These are phyloP conservation scores for Drosophila pseudoananassae DNA, from an alignment of 1,140 invertebrate genomes.

Conservation along the genomic window DNA sequence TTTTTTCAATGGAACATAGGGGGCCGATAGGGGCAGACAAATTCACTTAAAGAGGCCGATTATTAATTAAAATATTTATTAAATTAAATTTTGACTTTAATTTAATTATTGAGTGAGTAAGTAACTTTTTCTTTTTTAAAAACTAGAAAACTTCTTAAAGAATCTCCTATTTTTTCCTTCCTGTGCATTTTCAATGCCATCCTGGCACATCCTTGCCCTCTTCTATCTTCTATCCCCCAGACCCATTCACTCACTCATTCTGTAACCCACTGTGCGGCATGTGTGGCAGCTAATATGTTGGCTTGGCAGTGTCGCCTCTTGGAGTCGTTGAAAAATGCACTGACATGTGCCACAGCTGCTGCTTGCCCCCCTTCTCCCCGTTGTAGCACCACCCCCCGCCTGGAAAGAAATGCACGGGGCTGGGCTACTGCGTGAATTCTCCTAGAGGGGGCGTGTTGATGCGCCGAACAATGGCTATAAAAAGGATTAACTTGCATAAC, in stretches of 20 bases:
- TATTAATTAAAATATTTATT: too few relatives aligned
- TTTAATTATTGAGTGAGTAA: too few relatives aligned
- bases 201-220: conserved; percentile 4
- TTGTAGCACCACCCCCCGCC: background rate
- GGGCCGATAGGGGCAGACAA: too few relatives aligned
- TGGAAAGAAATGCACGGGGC: conserved; percentile 66
- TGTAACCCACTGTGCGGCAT: conserved; percentile 44
- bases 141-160: background rate
- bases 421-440: conserved; percentile 32
- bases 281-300: conserved; percentile 80
- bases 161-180: background rate
- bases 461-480: conserved; percentile 79
- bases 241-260: conserved; percentile 20
- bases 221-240: background rate
- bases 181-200: conserved; percentile 17
- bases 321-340: conserved; percentile 76
- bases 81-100: background rate
- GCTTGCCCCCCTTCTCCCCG: conserved; percentile 3
- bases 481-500: conserved; percentile 82
- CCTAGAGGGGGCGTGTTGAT: conserved; percentile 64
- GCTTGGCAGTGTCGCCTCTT: conserved; percentile 66
- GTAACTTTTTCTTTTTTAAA: background rate
- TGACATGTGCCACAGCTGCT: conserved; percentile 75
- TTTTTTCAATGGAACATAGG: too few relatives aligned
- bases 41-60: too few relatives aligned